phyloP scores from a whole-genome alignment of 1,140 invertebrate species.

The Thalassaphorura encarpata region DNA sequence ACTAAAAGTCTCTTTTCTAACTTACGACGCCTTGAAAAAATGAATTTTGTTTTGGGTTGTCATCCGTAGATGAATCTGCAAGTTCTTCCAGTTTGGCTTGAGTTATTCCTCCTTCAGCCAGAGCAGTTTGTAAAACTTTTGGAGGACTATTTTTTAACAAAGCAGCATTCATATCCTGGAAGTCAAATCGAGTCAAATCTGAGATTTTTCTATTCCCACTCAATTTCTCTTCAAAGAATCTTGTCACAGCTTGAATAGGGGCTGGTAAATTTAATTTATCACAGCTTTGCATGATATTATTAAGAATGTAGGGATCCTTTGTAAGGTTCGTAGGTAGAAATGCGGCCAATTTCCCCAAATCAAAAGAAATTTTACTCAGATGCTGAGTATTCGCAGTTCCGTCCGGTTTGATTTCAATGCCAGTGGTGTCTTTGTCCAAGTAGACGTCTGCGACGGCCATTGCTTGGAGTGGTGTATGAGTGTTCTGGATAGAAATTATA shows the following conservation, averaged over 20 bases:
- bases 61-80: background rate
- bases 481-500: constrained; percentile 5
- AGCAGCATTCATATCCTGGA: constrained; percentile 8
- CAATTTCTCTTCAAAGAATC: background rate
- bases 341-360: constrained; percentile 19
- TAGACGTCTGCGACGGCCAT: constrained; percentile 18
- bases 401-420: constrained; percentile 2
- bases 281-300: constrained; percentile 13
- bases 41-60: constrained; percentile 2
- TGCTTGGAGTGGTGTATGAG: constrained; percentile 22
- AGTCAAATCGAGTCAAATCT: constrained; percentile 1
- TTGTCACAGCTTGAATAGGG: constrained; percentile 17
- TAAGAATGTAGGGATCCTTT: background rate
- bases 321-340: constrained; percentile 17
- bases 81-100: constrained; percentile 5
- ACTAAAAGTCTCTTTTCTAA: background rate
- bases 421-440: constrained; percentile 10
- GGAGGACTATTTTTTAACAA: constrained; percentile 25
- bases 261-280: constrained; percentile 28
- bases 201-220: background rate
- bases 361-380: constrained; percentile 1
- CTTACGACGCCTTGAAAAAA: constrained; percentile 27
- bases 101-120: background rate
- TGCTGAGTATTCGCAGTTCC: background rate
- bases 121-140: constrained; percentile 12